Evolutionary conservation across 2,797 vertebrate species (phyloP), one percentile per base, ranked within the genome.

Genomic region (Gymnothorax reevesii): DNA sequence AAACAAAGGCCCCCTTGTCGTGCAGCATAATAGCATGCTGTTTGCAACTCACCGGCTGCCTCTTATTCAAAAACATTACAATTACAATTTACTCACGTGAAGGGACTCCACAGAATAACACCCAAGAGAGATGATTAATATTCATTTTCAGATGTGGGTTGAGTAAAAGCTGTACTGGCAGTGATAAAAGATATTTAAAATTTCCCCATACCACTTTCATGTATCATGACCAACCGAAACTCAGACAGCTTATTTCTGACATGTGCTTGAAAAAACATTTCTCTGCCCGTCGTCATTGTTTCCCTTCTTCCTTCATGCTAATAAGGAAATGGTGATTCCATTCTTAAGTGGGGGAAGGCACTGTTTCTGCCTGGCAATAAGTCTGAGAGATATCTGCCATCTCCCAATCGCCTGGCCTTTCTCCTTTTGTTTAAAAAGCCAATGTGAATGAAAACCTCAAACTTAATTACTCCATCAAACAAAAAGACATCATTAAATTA

Each of bases 401-500:
- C 93, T 94, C 94, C 92, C 86, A 89, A 94, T 84, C 92, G 91
- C 93, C 93, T 57, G 9, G 79, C 82, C 42, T 57, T 27, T 69
- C 77, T 71, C 57, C 55, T 57, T 59, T 83, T 83, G 22, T 66
- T 57, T 55, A 17, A 64, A 49, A 71, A n/a, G 25, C 59, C 12
- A 88, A 42, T 88, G 88, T 91, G 93, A 93, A 93, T 94, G 92
- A 92, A 94, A 92, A 95, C 95, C 95, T 90, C 92, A 89, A 93
- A 90, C 93, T 91, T 95, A 95, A 95, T 95, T 94, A 95, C 92
- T 95, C 92, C 93, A 95, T 94, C 92, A 85, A 91, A 93, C 93
- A 94, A 95, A 95, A 95, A 90, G 90, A 90, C 92, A 94, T 95
- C 95, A 97, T 96, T 95, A 96, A 97, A 97, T 96, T 95, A 97